These are phyloP conservation scores for Decapterus maruadsi DNA, from an alignment of 2,797 vertebrate genomes.

Conservation along the genomic window DNA sequence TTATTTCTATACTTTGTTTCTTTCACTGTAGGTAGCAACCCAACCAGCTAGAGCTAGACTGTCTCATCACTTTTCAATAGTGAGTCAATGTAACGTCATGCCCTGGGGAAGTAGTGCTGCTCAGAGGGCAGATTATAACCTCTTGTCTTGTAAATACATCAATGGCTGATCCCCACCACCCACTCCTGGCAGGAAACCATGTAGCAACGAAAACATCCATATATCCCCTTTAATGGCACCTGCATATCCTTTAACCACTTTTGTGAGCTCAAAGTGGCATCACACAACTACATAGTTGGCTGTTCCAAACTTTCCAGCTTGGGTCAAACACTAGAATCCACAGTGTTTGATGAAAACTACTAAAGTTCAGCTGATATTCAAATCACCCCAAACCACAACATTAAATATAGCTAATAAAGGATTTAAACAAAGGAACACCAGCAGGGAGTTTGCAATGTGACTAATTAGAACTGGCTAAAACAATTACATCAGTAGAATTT, in stretches of 20 bases:
- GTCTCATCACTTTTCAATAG: no score
- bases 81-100: no score
- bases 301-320: not conserved
- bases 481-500: not conserved
- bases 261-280: not conserved
- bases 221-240: no score
- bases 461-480: not conserved
- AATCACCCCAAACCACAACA: not conserved
- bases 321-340: not conserved
- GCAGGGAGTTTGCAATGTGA: not conserved
- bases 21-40: no score
- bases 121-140: no score
- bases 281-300: not conserved
- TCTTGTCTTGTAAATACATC: no score
- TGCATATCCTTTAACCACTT: not conserved
- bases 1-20: no score
- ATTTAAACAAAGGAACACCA: not conserved
- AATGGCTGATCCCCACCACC: no score
- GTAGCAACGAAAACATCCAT: no score
- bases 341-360: not conserved
- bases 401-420: not conserved
- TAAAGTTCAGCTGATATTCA: slow-evolving; percentile 1
- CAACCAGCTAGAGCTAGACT: no score
- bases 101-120: no score
- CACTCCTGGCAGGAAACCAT: no score